Evolutionary conservation across 2,113 vertebrate species (phyloP).

Genomic region (Alexandromys fortis): DNA sequence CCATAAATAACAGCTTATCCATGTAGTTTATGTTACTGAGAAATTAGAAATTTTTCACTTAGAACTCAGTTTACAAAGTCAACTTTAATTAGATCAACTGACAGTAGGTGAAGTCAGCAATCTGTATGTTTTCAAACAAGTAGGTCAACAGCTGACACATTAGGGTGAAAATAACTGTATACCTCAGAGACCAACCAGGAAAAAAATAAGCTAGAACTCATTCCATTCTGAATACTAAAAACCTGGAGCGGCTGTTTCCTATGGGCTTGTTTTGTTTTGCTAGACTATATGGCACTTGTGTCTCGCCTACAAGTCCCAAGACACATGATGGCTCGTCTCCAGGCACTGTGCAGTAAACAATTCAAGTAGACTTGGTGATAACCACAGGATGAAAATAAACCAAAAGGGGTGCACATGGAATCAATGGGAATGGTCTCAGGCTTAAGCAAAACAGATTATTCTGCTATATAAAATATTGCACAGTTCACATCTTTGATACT

Average conservation of each 20-base stretch:
- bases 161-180: slow-evolving; percentile 39
- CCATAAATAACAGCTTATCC: slow-evolving; percentile 22
- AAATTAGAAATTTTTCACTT: slow-evolving; percentile 61
- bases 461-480: not conserved
- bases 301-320: slow-evolving; percentile 75
- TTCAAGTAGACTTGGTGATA: slow-evolving; percentile 19
- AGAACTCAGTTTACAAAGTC: slow-evolving; percentile 35
- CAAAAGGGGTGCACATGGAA: slow-evolving; percentile 46
- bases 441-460: slow-evolving; percentile 26
- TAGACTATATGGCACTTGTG: slow-evolving; percentile 22
- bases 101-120: slow-evolving; percentile 2
- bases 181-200: not conserved
- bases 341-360: slow-evolving; percentile 74
- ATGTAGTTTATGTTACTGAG: slow-evolving; percentile 40
- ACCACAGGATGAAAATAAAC: slow-evolving; percentile 62
- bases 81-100: slow-evolving; percentile 28
- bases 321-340: slow-evolving; percentile 71
- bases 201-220: slow-evolving; percentile 41
- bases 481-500: not conserved
- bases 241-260: not conserved
- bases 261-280: slow-evolving; percentile 40
- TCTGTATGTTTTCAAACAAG: slow-evolving; percentile 43
- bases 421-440: not conserved
- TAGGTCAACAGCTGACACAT: slow-evolving; percentile 20
- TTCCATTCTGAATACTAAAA: not conserved